Conservation (phyloP, 2,113 vertebrate genomes). For the Falcunculus frontatus region DNA sequence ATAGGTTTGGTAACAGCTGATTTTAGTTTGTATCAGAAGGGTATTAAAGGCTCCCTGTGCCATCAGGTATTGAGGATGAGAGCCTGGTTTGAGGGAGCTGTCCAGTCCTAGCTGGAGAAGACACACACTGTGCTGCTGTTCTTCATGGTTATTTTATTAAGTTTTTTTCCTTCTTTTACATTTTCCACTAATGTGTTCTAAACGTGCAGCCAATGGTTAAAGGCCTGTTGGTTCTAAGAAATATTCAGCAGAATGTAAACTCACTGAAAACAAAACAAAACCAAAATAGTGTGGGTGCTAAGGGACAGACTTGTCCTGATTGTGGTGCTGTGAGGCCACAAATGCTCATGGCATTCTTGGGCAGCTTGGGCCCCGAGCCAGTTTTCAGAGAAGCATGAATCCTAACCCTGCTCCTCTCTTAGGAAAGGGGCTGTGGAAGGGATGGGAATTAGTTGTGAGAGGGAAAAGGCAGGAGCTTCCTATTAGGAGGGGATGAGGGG, state of each 20-base stretch:
- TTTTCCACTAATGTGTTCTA: neutral
- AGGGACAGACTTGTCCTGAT: neutral
- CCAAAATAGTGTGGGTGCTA: neutral
- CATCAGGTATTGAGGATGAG: neutral
- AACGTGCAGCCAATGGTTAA: neutral
- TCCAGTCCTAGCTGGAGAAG: constrained; percentile 32
- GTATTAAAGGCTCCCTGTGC: neutral
- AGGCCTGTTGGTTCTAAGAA: neutral
- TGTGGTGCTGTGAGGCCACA: neutral
- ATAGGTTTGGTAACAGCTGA: neutral
- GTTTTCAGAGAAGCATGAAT: neutral
- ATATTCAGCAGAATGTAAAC: neutral
- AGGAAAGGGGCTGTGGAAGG: neutral
- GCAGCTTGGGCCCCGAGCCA: neutral
- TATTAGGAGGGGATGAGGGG: neutral
- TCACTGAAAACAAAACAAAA: neutral
- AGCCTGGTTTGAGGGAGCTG: constrained; percentile 31
- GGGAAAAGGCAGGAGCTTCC: neutral
- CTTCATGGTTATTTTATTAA: neutral
- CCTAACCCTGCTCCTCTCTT: neutral
- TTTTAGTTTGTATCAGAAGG: neutral
- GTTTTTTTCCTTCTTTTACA: neutral
- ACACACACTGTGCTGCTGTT: neutral
- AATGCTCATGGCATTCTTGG: neutral
- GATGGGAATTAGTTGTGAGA: neutral